A percentile compares a stretch with the other conserved stretches of the same genome.
phyloP scores from a whole-genome alignment of 1,140 invertebrate species.

The Manduca sexta region DNA sequence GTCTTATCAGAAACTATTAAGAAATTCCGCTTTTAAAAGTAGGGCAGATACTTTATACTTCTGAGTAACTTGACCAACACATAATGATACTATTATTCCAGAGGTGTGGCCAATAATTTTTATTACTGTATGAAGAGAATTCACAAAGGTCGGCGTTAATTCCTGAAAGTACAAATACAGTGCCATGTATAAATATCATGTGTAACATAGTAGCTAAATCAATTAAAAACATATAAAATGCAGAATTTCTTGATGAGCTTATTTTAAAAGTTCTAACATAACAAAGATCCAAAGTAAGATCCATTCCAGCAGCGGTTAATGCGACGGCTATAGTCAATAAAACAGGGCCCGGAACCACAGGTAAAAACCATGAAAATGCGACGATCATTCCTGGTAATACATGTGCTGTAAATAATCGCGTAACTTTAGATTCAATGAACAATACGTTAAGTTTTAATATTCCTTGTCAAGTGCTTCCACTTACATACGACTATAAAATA shows the following conservation, averaged over 20 bases:
- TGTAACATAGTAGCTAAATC: no score
- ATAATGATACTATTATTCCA: conserved; percentile 50
- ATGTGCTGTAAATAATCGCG: conserved; percentile 34
- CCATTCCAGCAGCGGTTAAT: conserved; percentile 59
- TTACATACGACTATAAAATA: conserved; percentile 61
- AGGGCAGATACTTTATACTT: conserved; percentile 32
- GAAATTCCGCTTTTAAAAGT: no score
- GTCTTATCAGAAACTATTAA: no score
- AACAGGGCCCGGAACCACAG: conserved; percentile 40
- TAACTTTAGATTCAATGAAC: neutral
- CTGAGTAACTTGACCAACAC: conserved; percentile 47
- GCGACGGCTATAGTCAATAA: conserved; percentile 46
- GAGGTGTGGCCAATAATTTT: conserved; percentile 59
- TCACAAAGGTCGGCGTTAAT: conserved; percentile 48
- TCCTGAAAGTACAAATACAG: conserved; percentile 51
- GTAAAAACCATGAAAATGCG: conserved; percentile 32
- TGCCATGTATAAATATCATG: no score
- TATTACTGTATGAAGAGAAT: conserved; percentile 53
- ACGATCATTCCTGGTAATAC: conserved; percentile 50
- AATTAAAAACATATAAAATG: no score
- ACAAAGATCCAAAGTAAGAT: conserved; percentile 55
- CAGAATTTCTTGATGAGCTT: no score
- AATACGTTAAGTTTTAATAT: neutral
- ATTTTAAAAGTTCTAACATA: conserved; percentile 39
- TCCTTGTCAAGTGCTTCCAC: conserved; percentile 15